These are phyloP conservation scores for Macrosiphum euphorbiae DNA, from an alignment of 2,888 invertebrate species.

Conservation along the genomic window DNA sequence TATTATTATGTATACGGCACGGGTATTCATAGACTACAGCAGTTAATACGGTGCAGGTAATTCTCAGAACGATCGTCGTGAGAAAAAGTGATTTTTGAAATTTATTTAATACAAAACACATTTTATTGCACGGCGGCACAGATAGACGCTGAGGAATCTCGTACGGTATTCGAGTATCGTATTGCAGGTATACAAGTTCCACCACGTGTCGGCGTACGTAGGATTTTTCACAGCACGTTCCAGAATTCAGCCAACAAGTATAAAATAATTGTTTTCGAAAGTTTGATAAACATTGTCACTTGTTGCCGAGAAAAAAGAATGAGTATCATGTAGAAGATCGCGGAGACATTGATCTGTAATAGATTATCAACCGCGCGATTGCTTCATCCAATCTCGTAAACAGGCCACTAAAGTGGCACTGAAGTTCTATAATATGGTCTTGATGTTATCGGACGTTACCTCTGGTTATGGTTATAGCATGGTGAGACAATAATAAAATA, in stretches of 20 bases:
- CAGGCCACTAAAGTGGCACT: background rate
- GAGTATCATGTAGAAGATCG: background rate
- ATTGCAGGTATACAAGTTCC: background rate
- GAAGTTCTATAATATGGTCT: background rate
- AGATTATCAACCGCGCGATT: background rate
- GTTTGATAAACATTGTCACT: background rate
- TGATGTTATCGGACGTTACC: background rate
- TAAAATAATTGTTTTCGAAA: slow-evolving; percentile 7
- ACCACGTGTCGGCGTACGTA: background rate
- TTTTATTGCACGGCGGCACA: background rate
- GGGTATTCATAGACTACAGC: background rate
- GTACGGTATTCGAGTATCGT: background rate
- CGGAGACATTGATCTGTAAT: background rate
- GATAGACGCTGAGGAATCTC: background rate
- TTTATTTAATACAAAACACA: background rate
- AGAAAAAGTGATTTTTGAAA: slow-evolving; percentile 10
- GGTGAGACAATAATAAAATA: background rate
- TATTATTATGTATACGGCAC: background rate
- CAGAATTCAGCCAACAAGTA: background rate
- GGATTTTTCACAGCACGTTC: background rate
- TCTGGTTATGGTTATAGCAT: background rate
- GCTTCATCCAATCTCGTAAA: background rate
- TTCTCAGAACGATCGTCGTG: background rate
- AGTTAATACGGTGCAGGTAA: background rate
- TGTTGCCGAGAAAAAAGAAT: background rate